Evolutionary conservation across 2,113 vertebrate genomes (phyloP).

Genomic region (Catagonus wagneri): DNA sequence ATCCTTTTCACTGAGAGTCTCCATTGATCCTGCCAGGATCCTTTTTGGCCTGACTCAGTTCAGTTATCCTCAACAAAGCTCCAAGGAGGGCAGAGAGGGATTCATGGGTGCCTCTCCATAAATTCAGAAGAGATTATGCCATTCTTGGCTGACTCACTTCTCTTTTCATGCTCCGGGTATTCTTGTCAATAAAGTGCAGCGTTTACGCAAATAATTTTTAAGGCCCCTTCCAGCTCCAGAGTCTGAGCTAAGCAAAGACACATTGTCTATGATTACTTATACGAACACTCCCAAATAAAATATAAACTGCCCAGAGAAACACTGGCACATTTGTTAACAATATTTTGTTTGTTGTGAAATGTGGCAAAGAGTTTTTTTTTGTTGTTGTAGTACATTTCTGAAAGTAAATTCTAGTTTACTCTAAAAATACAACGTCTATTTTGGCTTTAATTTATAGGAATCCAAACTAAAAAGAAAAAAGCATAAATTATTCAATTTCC

Average conservation of each 20-base stretch:
- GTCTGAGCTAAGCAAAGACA: constrained; percentile 59
- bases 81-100: background rate
- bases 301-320: constrained; percentile 32
- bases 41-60: background rate
- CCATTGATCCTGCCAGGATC: background rate
- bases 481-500: constrained; percentile 67
- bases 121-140: constrained; percentile 35
- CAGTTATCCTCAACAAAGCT: background rate
- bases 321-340: constrained; percentile 56
- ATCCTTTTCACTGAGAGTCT: background rate
- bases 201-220: background rate
- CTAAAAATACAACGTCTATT: constrained; percentile 71
- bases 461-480: constrained; percentile 38
- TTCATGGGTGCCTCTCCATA: background rate
- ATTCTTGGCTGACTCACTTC: background rate
- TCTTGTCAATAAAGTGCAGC: constrained; percentile 38
- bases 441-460: constrained; percentile 66
- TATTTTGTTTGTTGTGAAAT: constrained; percentile 66
- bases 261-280: constrained; percentile 34
- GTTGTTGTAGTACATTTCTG: constrained; percentile 28
- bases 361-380: constrained; percentile 2
- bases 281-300: constrained; percentile 49
- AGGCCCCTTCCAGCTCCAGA: constrained; percentile 36
- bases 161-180: constrained; percentile 32
- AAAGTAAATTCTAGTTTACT: constrained; percentile 48